Base-by-base conservation (phyloP, 2,113 vertebrate species). In the Anguilla japonica region DNA sequence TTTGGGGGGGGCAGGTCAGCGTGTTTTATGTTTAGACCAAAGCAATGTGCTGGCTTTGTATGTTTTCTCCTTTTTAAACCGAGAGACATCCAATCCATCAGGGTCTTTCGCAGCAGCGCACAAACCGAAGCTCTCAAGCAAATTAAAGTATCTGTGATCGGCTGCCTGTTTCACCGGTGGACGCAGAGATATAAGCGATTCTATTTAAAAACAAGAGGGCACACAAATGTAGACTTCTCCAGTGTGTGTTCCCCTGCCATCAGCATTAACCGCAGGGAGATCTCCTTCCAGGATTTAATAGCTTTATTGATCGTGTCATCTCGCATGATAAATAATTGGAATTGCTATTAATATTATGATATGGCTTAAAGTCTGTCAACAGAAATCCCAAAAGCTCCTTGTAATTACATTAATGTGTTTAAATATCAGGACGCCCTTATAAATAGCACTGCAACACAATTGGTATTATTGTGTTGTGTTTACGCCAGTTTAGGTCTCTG, bases 11-110 rank as follows among this genome's bases (percentile, higher is more conserved):
- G 43, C 43, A 8, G 8, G 84, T 7, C 5, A 87, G 89, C 90
- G 22, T 89, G 82, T 89, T 93, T 92, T 92, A 90, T 88, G 89
- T 91, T 89, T 88, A 91, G 85, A 86, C 81, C 87, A 89, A 92
- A 92, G 91, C 79, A 79, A 91, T 93, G 89, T 86, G 85, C 79
- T 87, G 86, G 87, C 87, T 90, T 91, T 91, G 89, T 91, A 87
- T 89, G 90, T 79, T 88, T 56, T 87, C 53, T 88, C 82, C 63
- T 81, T 90, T 46, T 91, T 89, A 91, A 41, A 41, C 40, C 3
- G 41, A 20, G 79, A 80, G 79, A 22, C 79, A 41, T 16, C 41
- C 40, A 80, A 41, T 80, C 79, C 79, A 41, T 80, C 79, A 80
- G 79, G 40, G 39, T 14, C 40, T 41, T 80, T 41, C 39, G 0